phyloP scores from a whole-genome alignment of 2,113 vertebrate species.

The Peromyscus leucopus region DNA sequence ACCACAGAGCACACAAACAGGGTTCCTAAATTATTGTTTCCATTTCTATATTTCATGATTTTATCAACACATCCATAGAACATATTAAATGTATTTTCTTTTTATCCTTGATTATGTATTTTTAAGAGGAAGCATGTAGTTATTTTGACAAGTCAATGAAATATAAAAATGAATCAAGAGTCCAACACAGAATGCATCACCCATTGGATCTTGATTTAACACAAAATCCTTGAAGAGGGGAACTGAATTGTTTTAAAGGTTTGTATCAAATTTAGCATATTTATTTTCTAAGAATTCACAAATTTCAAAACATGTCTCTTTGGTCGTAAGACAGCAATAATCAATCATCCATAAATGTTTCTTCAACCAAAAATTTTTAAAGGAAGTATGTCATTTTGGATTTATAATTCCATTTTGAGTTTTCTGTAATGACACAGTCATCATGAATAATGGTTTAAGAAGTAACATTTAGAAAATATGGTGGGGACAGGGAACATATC shows the following conservation, averaged over 20 bases:
- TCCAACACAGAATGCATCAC: slow-evolving; percentile 65
- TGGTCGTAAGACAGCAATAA: slow-evolving; percentile 39
- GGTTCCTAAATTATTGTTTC: slow-evolving; percentile 65
- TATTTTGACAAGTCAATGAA: slow-evolving; percentile 62
- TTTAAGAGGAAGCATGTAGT: slow-evolving; percentile 46
- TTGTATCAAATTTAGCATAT: slow-evolving; percentile 19
- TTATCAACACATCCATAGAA: slow-evolving; percentile 28
- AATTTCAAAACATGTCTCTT: slow-evolving; percentile 41
- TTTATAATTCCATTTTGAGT: slow-evolving; percentile 58
- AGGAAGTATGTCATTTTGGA: slow-evolving; percentile 47
- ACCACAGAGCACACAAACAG: slow-evolving; percentile 71
- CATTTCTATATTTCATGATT: slow-evolving; percentile 59
- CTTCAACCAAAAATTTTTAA: slow-evolving; percentile 43
- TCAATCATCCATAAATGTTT: slow-evolving; percentile 56
- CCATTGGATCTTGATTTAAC: slow-evolving; percentile 58
- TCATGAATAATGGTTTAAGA: slow-evolving; percentile 7
- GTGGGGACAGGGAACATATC: not conserved
- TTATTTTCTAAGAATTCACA: slow-evolving; percentile 53
- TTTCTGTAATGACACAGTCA: slow-evolving; percentile 5
- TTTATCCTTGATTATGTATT: slow-evolving; percentile 13
- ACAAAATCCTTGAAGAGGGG: slow-evolving; percentile 40
- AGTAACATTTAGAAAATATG: slow-evolving; percentile 56
- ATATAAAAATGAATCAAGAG: slow-evolving; percentile 58
- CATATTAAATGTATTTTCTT: slow-evolving; percentile 39
- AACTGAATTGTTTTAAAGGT: slow-evolving; percentile 34